Base-by-base conservation (phyloP, 2,888 invertebrate genomes). In the Meganola albula region DNA sequence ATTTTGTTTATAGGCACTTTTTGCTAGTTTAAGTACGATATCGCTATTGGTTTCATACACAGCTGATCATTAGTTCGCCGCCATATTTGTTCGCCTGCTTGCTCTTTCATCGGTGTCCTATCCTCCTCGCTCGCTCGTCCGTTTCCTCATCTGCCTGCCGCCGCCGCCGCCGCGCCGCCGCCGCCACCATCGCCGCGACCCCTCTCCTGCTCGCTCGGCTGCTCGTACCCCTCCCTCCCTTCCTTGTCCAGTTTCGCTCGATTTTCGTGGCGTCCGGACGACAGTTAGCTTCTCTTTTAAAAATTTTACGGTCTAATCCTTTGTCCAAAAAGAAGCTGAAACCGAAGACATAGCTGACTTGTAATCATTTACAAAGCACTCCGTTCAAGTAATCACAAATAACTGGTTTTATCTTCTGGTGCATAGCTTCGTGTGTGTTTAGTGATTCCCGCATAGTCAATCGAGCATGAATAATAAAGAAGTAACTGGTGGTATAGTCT, bases 401-500 rank as follows among this genome's bases (percentile, higher is more conserved):
- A 59, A 58, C 58, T 61, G 50, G 70, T 71, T 43, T 43, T 40
- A 52, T 67, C 59, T 60, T 65, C 61, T 63, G 67, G 69, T 71
- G 56, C 57, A 40, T 58, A 51, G 47, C 64, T 63, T 47, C 69
- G 62, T 69, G 80, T 74, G 60, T 69, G 64, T 76, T 73, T 56
- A 60, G 82, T 82, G 80, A 68, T 77, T 73, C 79, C 74, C 69
- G 74, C 74, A 80, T 71, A 74, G 78, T 73, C 70, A 70, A 71
- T 69, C 74, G 82, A 85, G 83, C 77, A 84, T 85, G 84, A 84
- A 84, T 85, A 82, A 74, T 84, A 83, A 69, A 82, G 75, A 78
- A 82, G 83, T 78, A 72, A 71, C 72, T 69, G 68, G 80, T 82
- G 80, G 70, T 74, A 74, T 68, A 66, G 63, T 77, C 73, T 74